Percentiles rank a stretch among this genome's conserved stretches.
These are phyloP conservation scores for Cercocebus atys DNA, from an alignment of 2,113 vertebrate species.

Conservation along the genomic window DNA sequence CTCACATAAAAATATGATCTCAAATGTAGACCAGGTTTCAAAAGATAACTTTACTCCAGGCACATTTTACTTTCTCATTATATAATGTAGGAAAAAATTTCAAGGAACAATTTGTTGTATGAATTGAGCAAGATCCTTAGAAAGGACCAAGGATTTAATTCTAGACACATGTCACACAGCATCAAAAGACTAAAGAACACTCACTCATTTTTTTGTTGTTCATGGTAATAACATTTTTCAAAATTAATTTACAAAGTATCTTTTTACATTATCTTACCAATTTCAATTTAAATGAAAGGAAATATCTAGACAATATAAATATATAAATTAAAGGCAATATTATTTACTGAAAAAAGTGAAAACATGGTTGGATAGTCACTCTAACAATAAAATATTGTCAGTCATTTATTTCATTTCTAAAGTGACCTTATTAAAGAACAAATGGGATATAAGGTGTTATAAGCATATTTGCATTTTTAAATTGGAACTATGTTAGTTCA, in stretches of 20 bases:
- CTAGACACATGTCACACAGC: not conserved
- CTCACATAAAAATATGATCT: not conserved
- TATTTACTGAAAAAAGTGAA: not conserved
- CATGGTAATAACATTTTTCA: not conserved
- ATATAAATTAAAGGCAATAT: not conserved
- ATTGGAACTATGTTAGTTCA: not conserved
- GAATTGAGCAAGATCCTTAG: not conserved
- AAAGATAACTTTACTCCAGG: not conserved
- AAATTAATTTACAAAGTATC: not conserved
- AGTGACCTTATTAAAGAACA: not conserved
- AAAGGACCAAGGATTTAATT: not conserved
- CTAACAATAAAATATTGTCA: not conserved
- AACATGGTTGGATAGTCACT: not conserved
- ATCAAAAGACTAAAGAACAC: not conserved
- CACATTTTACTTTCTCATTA: not conserved
- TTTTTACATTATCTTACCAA: not conserved
- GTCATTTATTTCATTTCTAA: not conserved
- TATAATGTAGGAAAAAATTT: not conserved
- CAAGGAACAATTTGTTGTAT: not conserved
- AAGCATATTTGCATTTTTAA: not conserved
- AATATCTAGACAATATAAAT: not conserved
- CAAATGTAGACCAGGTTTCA: not conserved
- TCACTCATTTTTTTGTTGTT: not conserved
- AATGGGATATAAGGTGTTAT: not conserved
- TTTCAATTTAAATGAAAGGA: not conserved